Evolutionary conservation across 2,113 vertebrate genomes (phyloP), one percentile per base, ranked within the genome.

Genomic region (Catharus minimus): DNA sequence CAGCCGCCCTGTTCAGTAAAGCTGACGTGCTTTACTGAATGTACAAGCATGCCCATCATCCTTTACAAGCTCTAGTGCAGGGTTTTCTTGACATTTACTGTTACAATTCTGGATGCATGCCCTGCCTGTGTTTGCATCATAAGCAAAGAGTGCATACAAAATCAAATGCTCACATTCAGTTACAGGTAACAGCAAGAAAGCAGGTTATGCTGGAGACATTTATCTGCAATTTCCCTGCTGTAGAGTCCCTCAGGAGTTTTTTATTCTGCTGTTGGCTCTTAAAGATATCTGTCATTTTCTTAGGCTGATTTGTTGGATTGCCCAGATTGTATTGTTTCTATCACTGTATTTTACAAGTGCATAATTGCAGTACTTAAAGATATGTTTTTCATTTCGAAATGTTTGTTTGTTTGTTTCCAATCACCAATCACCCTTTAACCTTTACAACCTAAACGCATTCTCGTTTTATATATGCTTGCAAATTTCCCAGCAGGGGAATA

Each of bases 381-480:
- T 11, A 74, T 0, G 1, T 28, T 56, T 19, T 57, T 86, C 13
- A 56, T 77, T 46, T 50, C 49, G 19, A 71, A 32, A 56, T 44
- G 2, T 27, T 64, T 28, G 20, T 39, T 57, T 46, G 28, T n/a
- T 55, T 55, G 12, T 36, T 58, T 38, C 58, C 18, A 60, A 15
- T 67, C 53, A 30, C 33, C 26, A 60, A 15, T 67, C 57, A 30
- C 33, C 26, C 27, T 78, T 79, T 77, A 86, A 77, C 26, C 46
- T 39, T 67, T 53, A 28, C 36, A 86, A 41, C 22, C 43, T 56
- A 64, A 39, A 52, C 14, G 11, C 21, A n/a, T 6, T 80, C 27
- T 62, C 4, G 0, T 52, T 84, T 66, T 38, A 55, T 5, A 68
- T 14, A 49, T 0, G 4, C 39, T 58, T 66, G 30, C 27, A 60